phyloP scores from a whole-genome alignment of 2,113 vertebrate genomes.

The Microcebus jonahi region DNA sequence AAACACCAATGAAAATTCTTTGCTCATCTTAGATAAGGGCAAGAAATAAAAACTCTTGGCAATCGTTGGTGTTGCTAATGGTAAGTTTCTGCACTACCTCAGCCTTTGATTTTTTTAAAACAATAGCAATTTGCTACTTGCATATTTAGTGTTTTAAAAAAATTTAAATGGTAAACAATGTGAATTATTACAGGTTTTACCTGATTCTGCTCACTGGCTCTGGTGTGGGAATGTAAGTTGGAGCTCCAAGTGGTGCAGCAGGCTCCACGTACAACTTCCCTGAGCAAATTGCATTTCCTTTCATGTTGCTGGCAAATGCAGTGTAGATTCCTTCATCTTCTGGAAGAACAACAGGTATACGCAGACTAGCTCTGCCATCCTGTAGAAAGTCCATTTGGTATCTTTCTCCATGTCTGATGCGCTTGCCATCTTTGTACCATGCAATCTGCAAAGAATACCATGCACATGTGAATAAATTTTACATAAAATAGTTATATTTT shows the following conservation, averaged over 20 bases:
- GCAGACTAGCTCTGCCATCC: slow-evolving; percentile 95
- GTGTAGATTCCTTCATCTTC: slow-evolving; percentile 99
- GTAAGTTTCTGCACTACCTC: background rate
- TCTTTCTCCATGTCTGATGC: slow-evolving; percentile 90
- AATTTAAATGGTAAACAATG: background rate
- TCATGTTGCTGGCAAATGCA: slow-evolving; percentile 93
- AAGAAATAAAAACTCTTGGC: slow-evolving; percentile 8
- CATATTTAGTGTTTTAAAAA: background rate
- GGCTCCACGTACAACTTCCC: slow-evolving; percentile 96
- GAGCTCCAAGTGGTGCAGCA: slow-evolving; percentile 87
- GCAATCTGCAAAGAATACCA: slow-evolving; percentile 88
- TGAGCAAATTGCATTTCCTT: slow-evolving; percentile 96
- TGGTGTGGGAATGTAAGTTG: slow-evolving; percentile 92
- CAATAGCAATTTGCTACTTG: background rate
- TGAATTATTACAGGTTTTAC: slow-evolving; percentile 84
- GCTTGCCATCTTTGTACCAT: slow-evolving; percentile 98
- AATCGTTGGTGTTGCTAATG: background rate
- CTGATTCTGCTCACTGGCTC: slow-evolving; percentile 94
- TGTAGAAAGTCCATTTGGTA: slow-evolving; percentile 94
- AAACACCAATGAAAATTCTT: background rate
- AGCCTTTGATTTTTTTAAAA: background rate
- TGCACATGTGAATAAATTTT: background rate
- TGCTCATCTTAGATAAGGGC: background rate
- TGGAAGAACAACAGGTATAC: slow-evolving; percentile 92
- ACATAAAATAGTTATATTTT: background rate